Evolutionary conservation across 2,113 vertebrate genomes (phyloP).

Genomic region (Gopherus evgoodei): DNA sequence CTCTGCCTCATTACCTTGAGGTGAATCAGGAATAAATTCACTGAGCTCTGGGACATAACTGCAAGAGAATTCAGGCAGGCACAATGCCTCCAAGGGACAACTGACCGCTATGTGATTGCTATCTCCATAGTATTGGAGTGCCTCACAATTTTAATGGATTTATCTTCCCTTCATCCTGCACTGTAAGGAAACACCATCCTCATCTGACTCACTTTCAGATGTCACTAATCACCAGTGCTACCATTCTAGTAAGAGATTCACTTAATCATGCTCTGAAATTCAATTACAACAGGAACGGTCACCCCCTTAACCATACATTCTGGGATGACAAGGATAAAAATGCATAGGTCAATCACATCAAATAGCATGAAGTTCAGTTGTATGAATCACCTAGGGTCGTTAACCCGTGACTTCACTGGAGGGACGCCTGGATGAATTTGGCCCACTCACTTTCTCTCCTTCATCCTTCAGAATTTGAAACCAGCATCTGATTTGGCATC

Average conservation of each 20-base stretch:
- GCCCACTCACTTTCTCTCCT: not conserved
- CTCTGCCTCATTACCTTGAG: not conserved
- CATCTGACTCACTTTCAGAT: not conserved
- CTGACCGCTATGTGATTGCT: not conserved
- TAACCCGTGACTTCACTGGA: not conserved
- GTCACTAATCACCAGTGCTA: not conserved
- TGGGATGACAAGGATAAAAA: constrained; percentile 15
- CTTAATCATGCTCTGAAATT: not conserved
- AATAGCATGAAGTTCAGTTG: not conserved
- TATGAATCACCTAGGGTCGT: not conserved
- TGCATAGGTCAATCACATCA: not conserved
- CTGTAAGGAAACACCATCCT: not conserved
- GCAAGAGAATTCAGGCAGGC: not conserved
- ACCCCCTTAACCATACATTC: constrained; percentile 7
- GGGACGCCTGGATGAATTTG: not conserved
- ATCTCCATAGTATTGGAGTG: not conserved
- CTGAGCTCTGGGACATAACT: accelerated
- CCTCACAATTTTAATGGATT: not conserved
- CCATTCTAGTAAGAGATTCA: not conserved
- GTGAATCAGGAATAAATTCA: not conserved
- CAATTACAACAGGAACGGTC: not conserved
- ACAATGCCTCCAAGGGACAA: accelerated
- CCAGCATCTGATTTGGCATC: not conserved
- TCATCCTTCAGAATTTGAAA: not conserved
- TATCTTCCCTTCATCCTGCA: not conserved